Conservation (phyloP, 2,888 invertebrate genomes). For the Syrphus vitripennis region DNA sequence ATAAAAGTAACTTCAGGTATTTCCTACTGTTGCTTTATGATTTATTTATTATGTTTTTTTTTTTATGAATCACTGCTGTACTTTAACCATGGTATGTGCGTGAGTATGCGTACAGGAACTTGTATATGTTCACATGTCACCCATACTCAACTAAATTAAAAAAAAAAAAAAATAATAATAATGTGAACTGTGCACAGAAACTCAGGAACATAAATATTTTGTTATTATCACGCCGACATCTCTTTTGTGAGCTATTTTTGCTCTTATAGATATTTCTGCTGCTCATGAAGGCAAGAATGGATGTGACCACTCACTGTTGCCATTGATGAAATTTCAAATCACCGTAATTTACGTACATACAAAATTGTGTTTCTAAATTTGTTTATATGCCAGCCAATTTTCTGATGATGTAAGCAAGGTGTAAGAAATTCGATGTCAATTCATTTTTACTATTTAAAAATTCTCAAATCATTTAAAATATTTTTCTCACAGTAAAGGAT, state of each 20-base stretch:
- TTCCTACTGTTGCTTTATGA: constrained; percentile 57
- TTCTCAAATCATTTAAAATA: too few relatives aligned
- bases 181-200: not conserved
- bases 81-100: not conserved
- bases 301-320: constrained; percentile 30
- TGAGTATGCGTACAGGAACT: constrained; percentile 20
- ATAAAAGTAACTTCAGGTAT: constrained; percentile 51
- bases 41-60: constrained; percentile 44
- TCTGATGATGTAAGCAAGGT: too few relatives aligned
- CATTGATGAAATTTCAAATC: not conserved
- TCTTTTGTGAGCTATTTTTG: constrained; percentile 52
- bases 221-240: constrained; percentile 62
- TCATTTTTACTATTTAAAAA: too few relatives aligned
- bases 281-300: constrained; percentile 20
- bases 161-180: too few relatives aligned
- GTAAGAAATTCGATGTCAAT: too few relatives aligned
- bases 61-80: not conserved
- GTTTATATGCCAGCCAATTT: too few relatives aligned
- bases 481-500: too few relatives aligned
- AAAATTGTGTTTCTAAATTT: too few relatives aligned
- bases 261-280: constrained; percentile 14
- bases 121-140: not conserved
- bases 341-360: not conserved
- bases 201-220: constrained; percentile 57
- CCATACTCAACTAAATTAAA: constrained; percentile 35